phyloP scores from a whole-genome alignment of 2,797 vertebrate genomes.

The Melanogrammus aeglefinus region DNA sequence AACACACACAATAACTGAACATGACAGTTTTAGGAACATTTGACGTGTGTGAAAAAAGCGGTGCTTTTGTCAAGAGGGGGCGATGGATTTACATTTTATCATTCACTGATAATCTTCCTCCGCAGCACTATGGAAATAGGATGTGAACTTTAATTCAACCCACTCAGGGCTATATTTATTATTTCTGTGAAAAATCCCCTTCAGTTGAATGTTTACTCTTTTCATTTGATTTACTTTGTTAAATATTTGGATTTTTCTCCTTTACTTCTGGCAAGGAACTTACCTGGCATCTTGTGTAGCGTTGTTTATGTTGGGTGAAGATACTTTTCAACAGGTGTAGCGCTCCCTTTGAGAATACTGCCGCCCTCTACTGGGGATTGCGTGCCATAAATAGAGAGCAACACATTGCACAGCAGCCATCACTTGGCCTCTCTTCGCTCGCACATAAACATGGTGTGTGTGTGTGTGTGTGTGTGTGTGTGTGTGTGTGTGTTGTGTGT shows the following conservation, averaged over 20 bases:
- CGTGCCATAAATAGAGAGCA: slow-evolving; percentile 10
- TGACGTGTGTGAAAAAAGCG: neutral
- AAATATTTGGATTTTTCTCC: neutral
- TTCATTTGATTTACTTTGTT: neutral
- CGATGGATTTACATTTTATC: neutral
- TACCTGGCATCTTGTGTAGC: slow-evolving; percentile 6
- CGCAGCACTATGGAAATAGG: neutral
- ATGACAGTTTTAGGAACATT: neutral
- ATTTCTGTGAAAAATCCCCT: neutral
- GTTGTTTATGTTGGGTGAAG: slow-evolving; percentile 17
- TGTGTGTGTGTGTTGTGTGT: neutral
- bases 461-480: neutral
- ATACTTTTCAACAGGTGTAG: neutral
- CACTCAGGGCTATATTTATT: neutral
- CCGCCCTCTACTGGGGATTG: slow-evolving; percentile 60
- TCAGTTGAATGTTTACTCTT: neutral
- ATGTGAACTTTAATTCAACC: slow-evolving; percentile 22
- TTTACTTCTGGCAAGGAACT: neutral
- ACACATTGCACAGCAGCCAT: neutral
- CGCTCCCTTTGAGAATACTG: slow-evolving; percentile 41
- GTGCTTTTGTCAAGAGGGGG: slow-evolving; percentile 4
- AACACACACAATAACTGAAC: neutral
- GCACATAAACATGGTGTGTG: neutral
- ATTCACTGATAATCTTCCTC: neutral
- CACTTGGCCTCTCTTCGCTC: neutral